phyloP scores from a whole-genome alignment of 1,140 invertebrate species.

The Macrostomum lignano region DNA sequence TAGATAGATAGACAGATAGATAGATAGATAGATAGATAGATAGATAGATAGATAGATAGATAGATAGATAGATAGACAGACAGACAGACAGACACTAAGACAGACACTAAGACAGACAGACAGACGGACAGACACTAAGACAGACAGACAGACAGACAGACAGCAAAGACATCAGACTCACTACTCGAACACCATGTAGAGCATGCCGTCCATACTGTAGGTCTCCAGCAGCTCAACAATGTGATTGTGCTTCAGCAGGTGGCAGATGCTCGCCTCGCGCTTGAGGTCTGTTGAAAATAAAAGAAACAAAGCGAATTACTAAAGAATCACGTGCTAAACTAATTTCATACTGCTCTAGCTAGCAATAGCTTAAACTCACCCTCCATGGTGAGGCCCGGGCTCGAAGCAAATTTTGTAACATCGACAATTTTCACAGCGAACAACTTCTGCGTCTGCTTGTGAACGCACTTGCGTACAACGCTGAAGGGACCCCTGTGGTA shows the following conservation, averaged over 20 bases:
- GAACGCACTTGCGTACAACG: constrained; percentile 70
- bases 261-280: constrained; percentile 86
- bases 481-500: constrained; percentile 96
- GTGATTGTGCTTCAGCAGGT: constrained; percentile 90
- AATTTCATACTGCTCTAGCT: too few relatives aligned
- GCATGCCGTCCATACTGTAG: constrained; percentile 86
- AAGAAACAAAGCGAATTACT: too few relatives aligned
- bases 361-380: constrained; percentile 37
- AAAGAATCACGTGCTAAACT: too few relatives aligned
- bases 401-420: constrained; percentile 78
- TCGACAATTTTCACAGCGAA: constrained; percentile 97
- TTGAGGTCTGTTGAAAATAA: constrained; percentile 58
- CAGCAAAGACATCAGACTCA: too few relatives aligned
- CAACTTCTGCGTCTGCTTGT: constrained; percentile 66
- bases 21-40: too few relatives aligned
- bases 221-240: constrained; percentile 89
- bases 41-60: too few relatives aligned
- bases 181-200: constrained; percentile 99
- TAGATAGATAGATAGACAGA: too few relatives aligned
- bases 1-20: too few relatives aligned
- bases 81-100: too few relatives aligned
- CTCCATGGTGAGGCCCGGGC: constrained; percentile 69
- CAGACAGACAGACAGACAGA: too few relatives aligned
- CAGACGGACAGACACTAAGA: too few relatives aligned
- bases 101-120: too few relatives aligned